Percentiles rank a stretch among this genome's conserved stretches.
These are phyloP conservation scores for Julus scandinavius DNA, from an alignment of 2,888 invertebrate genomes.

Conservation along the genomic window DNA sequence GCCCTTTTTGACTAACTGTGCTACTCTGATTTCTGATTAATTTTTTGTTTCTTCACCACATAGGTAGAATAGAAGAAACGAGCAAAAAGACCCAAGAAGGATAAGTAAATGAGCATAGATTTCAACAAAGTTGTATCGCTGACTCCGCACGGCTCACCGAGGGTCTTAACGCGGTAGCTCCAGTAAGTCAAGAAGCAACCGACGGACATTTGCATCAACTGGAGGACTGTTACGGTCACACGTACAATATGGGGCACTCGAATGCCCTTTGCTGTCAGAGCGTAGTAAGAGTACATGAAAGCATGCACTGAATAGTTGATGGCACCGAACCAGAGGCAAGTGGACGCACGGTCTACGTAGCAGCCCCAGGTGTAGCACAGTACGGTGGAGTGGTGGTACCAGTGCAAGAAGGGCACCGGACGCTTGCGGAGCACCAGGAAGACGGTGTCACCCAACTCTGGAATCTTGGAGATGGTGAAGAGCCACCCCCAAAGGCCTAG, in stretches of 20 bases:
- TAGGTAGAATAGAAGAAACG: too few relatives aligned
- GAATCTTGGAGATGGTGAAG: background rate
- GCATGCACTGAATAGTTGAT: background rate
- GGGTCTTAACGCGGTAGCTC: too few relatives aligned
- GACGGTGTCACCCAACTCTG: background rate
- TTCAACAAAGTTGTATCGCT: too few relatives aligned
- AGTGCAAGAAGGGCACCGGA: slow-evolving; percentile 2
- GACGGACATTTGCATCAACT: background rate
- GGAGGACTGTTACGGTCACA: background rate
- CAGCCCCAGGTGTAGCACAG: background rate
- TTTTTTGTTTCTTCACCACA: too few relatives aligned
- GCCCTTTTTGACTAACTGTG: too few relatives aligned
- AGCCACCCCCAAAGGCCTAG: background rate
- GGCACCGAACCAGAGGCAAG: background rate
- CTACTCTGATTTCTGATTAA: too few relatives aligned
- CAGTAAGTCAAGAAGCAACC: background rate
- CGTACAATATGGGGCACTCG: background rate
- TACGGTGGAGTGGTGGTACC: background rate
- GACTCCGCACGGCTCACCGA: too few relatives aligned
- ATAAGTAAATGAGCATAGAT: too few relatives aligned
- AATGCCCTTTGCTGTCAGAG: background rate
- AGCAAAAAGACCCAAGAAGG: too few relatives aligned
- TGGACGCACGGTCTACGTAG: background rate
- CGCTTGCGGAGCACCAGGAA: background rate
- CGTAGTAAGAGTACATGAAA: background rate